These are phyloP conservation scores for Salminus brasiliensis DNA, from an alignment of 2,113 vertebrate genomes.

Conservation along the genomic window DNA sequence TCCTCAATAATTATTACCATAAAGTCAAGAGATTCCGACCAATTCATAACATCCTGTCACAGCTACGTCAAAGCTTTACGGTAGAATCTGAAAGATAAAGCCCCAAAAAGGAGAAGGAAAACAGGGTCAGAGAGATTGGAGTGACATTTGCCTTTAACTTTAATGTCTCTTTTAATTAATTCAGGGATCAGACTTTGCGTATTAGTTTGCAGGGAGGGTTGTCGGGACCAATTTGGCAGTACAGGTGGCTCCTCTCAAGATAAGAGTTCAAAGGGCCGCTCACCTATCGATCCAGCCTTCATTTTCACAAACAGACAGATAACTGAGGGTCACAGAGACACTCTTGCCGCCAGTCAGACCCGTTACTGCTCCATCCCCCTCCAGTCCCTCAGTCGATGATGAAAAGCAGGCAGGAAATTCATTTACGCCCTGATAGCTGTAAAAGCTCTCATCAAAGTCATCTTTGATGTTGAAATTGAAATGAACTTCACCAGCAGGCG, in stretches of 20 bases:
- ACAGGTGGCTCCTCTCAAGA: conserved; percentile 53
- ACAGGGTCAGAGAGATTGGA: not conserved
- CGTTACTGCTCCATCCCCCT: not conserved
- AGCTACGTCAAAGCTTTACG: not conserved
- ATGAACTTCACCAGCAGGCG: conserved; percentile 17
- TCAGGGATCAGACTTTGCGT: not conserved
- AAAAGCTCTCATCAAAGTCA: conserved; percentile 30
- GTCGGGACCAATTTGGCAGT: not conserved
- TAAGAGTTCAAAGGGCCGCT: conserved; percentile 47
- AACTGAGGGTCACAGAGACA: conserved; percentile 26
- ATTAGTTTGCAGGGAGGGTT: not conserved
- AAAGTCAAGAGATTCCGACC: not conserved
- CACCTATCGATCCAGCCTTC: conserved; percentile 21
- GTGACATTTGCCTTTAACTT: conserved; percentile 53
- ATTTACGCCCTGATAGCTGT: conserved; percentile 40
- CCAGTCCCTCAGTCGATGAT: not conserved
- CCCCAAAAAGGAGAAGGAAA: not conserved
- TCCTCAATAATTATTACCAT: too few relatives aligned
- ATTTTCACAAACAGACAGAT: conserved; percentile 36
- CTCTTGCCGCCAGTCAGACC: not conserved
- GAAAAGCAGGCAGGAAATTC: conserved; percentile 38
- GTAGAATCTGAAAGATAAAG: not conserved
- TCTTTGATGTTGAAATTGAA: conserved; percentile 23
- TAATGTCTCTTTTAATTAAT: conserved; percentile 28
- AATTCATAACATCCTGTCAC: not conserved